Percentiles rank a stretch among this genome's conserved stretches.
These are phyloP conservation scores for Steinernema carpocapsae DNA, from an alignment of 2,888 invertebrate species.

Conservation along the genomic window DNA sequence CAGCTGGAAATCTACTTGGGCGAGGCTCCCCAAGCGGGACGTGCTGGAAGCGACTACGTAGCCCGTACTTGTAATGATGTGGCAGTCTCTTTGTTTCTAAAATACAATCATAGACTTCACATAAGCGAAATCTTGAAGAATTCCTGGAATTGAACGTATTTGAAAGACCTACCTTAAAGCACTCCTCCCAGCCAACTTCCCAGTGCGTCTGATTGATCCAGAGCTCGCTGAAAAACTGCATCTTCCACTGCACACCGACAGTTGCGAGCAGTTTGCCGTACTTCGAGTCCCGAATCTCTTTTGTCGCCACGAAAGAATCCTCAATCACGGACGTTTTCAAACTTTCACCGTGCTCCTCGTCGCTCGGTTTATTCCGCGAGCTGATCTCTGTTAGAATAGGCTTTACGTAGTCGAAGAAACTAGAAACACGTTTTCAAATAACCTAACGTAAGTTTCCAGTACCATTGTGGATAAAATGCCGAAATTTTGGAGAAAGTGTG, in stretches of 20 bases:
- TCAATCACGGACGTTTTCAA: conserved; percentile 31
- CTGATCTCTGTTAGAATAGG: conserved; percentile 15
- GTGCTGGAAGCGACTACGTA: conserved; percentile 51
- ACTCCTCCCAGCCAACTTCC: conserved; percentile 30
- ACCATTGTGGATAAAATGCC: conserved; percentile 60
- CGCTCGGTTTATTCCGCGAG: neutral
- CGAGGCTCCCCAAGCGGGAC: neutral
- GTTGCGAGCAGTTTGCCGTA: conserved; percentile 45
- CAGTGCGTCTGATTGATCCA: conserved; percentile 49
- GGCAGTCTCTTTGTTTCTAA: conserved; percentile 48
- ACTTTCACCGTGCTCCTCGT: neutral
- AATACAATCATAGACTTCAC: conserved; percentile 33
- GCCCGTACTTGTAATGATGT: conserved; percentile 50
- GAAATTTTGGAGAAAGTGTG: conserved; percentile 52
- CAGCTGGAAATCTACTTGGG: conserved; percentile 1
- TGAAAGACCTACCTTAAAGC: neutral
- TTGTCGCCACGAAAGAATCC: conserved; percentile 33
- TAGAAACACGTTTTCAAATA: conserved; percentile 38
- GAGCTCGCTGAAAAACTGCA: conserved; percentile 49
- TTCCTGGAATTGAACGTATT: too few species aligned
- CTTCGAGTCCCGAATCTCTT: conserved; percentile 32
- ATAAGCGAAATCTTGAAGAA: neutral
- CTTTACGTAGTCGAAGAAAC: conserved; percentile 39
- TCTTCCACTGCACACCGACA: conserved; percentile 58
- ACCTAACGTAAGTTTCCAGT: neutral